Evolutionary conservation across 2,797 vertebrate species (phyloP).

Genomic region (Clarias fuscus): DNA sequence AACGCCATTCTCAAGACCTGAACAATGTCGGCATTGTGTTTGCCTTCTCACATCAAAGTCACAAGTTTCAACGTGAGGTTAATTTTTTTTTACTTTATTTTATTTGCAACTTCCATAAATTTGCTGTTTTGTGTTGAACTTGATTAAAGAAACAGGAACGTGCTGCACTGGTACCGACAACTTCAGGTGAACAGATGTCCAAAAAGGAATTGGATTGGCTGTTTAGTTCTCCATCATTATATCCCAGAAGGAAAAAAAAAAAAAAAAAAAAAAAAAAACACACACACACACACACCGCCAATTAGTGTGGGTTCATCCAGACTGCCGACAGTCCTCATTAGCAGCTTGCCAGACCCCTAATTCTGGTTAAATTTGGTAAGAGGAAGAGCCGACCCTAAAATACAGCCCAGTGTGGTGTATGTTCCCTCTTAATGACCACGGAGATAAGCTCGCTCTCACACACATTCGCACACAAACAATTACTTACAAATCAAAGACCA

Average conservation of each 20-base stretch:
- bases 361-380: conserved; percentile 36
- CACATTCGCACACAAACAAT: conserved; percentile 25
- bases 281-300: conserved; percentile 3
- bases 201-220: background rate
- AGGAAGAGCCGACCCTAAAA: conserved; percentile 21
- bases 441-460: background rate
- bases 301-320: conserved; percentile 31
- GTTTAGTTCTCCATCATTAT: background rate
- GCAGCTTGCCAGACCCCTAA: conserved; percentile 19
- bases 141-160: background rate
- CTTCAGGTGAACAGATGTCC: background rate
- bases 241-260: background rate
- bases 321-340: conserved; percentile 36
- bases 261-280: background rate
- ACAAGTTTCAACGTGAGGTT: background rate
- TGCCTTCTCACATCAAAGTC: background rate
- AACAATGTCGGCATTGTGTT: background rate
- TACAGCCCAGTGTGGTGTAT: background rate
- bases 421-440: background rate
- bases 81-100: background rate
- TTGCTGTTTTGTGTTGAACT: background rate
- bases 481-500: conserved; percentile 97
- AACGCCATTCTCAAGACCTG: background rate
- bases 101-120: background rate
- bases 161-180: background rate